Evolutionary conservation across 2,113 vertebrate species (phyloP), one percentile per base, ranked within the genome.

Genomic region (Xyrauchen texanus): DNA sequence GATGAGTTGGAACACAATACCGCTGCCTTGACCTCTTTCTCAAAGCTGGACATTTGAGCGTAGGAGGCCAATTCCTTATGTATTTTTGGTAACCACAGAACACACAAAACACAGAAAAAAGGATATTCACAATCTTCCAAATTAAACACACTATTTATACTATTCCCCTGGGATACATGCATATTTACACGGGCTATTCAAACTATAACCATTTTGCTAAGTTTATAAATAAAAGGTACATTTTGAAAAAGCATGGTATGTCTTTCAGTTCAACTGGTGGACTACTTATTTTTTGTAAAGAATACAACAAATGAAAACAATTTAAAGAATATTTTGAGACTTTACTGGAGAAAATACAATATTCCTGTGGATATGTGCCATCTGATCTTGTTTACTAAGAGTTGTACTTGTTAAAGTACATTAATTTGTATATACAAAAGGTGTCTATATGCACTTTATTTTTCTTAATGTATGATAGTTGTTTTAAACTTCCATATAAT

Each of bases 11-110:
- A 86, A 79, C 87, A 75, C 81, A 78, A 78, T 81, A 88, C 85
- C 85, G 68, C 83, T 88, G 89, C 88, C 84, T 87, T 88, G 86
- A 88, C 79, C 79, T 34, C 21, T 92, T 87, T 91, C 88, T 93
- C 93, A 95, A 92, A 95, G 94, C 94, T 94, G 94, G 94, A 93
- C 93, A 94, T 86, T 94, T 93, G 93, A 94, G 92, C 92, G 6
- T 52, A 63, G 64, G 80, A 82, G 69, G 76, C 52, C 57, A 61
- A 92, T 60, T 70, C 62, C 45, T 65, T 72, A 49, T 77, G 70
- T 74, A 66, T 78, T 81, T 68, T 61, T 71, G 76, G 44, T 73
- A 74, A 68, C 10, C 72, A 45, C 65, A 77, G n/a, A 79, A 83
- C 71, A 83, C 55, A 34, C 21, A 61, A 81, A 66, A 55, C 65